Evolutionary conservation across 2,888 invertebrate genomes (phyloP), one percentile per base, ranked within the genome.

Genomic region (Synanthedon vespiformis): DNA sequence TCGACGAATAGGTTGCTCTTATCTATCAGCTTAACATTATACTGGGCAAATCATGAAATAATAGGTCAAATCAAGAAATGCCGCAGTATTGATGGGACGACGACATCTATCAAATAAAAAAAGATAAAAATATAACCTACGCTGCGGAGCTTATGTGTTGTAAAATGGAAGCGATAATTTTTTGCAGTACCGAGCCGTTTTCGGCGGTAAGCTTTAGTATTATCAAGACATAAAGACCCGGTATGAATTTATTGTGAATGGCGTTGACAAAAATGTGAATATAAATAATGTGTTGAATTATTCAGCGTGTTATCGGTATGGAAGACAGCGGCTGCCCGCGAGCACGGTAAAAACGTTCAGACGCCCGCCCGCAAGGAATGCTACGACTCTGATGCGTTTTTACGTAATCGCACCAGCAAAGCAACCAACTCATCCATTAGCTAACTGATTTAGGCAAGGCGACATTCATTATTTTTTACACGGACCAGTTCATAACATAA

Each of bases 241-340:
- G 79, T 82, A 83, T 84, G 83, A 85, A 84, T 85, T 79, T 74
- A 80, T 81, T 73, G 69, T 78, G 78, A 81, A 83, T 80, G 84
- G 85, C 83, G 84, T 84, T 84, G 85, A 81, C 80, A 85, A 87
- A 86, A 87, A 86, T 84, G 84, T 82, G 84, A 85, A 82, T 83
- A 84, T 87, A 83, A 82, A 83, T 81, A 80, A 78, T 82, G 77
- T 70, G 69, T 75, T 87, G 86, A 87, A 87, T 87, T 73, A 87
- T 87, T 81, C 87, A 87, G 87, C 85, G 86, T 85, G 82, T 68
- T 77, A 85, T 85, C 81, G 82, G 84, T 83, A 84, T 84, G 85
- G 81, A 76, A 58, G 77, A 65, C 69, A 55, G 68, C 65, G 67
- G 70, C 67, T 69, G 72, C 67, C 67, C 61, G 57, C 59, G 61